Conservation (phyloP, 2,113 vertebrate species). For the Chaetodon auriga region DNA sequence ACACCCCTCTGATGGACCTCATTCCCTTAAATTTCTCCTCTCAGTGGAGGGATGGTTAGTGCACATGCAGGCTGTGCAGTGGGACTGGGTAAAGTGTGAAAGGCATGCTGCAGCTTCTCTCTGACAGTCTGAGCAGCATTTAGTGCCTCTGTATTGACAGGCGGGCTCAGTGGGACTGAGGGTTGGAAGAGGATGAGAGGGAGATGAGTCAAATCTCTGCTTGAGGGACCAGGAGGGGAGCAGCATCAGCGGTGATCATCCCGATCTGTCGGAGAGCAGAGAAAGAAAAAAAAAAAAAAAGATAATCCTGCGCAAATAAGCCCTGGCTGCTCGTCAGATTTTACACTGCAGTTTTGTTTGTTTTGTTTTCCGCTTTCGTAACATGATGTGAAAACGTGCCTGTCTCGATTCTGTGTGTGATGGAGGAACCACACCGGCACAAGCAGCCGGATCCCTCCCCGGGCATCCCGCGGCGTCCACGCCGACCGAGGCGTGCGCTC, state of each 20-base stretch:
- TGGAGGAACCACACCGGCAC: not conserved
- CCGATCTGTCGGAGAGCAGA: conserved; percentile 35
- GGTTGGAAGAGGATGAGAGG: conserved; percentile 59
- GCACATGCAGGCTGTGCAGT: conserved; percentile 10
- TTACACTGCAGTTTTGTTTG: not conserved
- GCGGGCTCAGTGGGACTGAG: conserved; percentile 38
- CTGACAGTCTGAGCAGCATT: conserved; percentile 52
- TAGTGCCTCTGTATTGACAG: conserved; percentile 56
- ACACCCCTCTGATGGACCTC: too few species aligned
- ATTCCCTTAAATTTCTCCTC: not conserved
- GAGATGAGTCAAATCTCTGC: conserved; percentile 69
- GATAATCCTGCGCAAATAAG: conserved; percentile 53
- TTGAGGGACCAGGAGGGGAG: conserved; percentile 49
- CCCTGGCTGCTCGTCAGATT: conserved; percentile 37
- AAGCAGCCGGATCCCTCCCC: not conserved
- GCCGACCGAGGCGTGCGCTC: not conserved
- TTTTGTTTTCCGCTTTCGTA: conserved; percentile 9
- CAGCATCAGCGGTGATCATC: conserved; percentile 51
- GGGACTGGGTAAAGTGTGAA: conserved; percentile 33
- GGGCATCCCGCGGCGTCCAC: not conserved
- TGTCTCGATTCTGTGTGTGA: conserved; percentile 1
- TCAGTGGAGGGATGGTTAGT: conserved; percentile 12
- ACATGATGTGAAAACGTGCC: not conserved
- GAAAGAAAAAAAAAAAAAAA: not conserved
- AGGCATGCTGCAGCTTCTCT: conserved; percentile 29